Evolutionary conservation across 2,113 vertebrate genomes (phyloP).

Genomic region (Lota lota): DNA sequence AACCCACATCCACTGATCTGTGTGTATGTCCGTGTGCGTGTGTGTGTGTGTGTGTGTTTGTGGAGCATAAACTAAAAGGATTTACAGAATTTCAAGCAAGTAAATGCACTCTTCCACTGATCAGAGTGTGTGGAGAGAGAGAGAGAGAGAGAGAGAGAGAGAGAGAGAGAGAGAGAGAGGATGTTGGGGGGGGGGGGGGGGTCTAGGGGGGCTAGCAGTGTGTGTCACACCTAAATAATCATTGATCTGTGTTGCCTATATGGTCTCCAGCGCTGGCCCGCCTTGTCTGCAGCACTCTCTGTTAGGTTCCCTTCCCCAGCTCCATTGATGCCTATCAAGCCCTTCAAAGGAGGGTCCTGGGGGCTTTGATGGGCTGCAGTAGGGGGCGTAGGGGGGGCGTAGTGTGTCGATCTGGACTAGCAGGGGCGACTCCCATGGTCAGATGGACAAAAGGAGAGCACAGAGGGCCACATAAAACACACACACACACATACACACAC

Average conservation of each 20-base stretch:
- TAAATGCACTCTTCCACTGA: no score
- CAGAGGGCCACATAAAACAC: not conserved
- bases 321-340: constrained; percentile 68
- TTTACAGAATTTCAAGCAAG: no score
- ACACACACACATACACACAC: not conserved
- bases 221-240: constrained; percentile 57
- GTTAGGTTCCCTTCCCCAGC: constrained; percentile 58
- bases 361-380: constrained; percentile 48
- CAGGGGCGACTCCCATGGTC: constrained; percentile 44
- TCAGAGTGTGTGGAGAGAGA: no score
- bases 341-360: constrained; percentile 60
- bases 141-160: no score
- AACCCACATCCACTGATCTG: not conserved
- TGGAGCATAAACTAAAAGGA: no score
- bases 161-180: no score
- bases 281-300: constrained; percentile 61
- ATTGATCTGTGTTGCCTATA: constrained; percentile 47
- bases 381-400: not conserved
- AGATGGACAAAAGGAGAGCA: constrained; percentile 9
- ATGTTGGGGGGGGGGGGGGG: not conserved
- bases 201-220: not conserved
- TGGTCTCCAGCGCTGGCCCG: constrained; percentile 52
- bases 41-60: no score
- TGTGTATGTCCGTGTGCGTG: no score
- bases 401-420: constrained; percentile 40